Evolutionary conservation across 2,113 vertebrate genomes (phyloP).

Genomic region (Gadus macrocephalus): DNA sequence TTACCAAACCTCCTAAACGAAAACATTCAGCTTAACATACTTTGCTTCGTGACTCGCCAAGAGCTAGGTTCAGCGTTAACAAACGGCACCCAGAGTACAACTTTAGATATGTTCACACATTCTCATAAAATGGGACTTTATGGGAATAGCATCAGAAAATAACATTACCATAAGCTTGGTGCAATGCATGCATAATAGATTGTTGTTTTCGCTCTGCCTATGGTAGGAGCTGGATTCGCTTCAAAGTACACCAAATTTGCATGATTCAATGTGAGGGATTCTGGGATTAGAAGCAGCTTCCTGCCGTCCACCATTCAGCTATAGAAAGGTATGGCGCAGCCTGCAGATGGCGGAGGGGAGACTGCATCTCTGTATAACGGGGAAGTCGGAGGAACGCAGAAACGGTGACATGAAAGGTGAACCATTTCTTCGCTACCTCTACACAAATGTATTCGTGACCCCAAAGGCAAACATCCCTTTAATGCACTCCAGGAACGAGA

Average conservation of each 20-base stretch:
- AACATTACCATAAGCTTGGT: conserved; percentile 82
- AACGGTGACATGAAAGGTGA: too few relatives aligned
- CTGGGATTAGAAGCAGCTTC: conserved; percentile 77
- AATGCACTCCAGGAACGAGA: too few relatives aligned
- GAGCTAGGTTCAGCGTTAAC: conserved; percentile 49
- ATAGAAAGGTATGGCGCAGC: conserved; percentile 79
- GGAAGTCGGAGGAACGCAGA: too few relatives aligned
- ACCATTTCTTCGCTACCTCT: too few relatives aligned
- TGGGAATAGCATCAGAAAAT: conserved; percentile 72
- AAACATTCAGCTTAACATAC: conserved; percentile 15
- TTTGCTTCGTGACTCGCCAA: conserved; percentile 44
- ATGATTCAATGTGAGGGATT: conserved; percentile 83
- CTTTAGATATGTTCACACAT: conserved; percentile 64
- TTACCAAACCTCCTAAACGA: conserved; percentile 9
- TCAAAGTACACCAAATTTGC: conserved; percentile 82
- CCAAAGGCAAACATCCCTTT: too few relatives aligned
- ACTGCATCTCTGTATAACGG: conserved; percentile 36
- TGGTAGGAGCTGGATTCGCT: conserved; percentile 78
- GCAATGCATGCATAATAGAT: conserved; percentile 83
- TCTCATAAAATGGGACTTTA: conserved; percentile 66
- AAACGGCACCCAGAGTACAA: conserved; percentile 65
- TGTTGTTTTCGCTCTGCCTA: conserved; percentile 80
- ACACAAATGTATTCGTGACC: too few relatives aligned
- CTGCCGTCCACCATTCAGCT: conserved; percentile 65
- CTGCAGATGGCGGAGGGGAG: conserved; percentile 71